These are phyloP conservation scores for Ursus arctos DNA, from an alignment of 2,113 vertebrate genomes.

Conservation along the genomic window DNA sequence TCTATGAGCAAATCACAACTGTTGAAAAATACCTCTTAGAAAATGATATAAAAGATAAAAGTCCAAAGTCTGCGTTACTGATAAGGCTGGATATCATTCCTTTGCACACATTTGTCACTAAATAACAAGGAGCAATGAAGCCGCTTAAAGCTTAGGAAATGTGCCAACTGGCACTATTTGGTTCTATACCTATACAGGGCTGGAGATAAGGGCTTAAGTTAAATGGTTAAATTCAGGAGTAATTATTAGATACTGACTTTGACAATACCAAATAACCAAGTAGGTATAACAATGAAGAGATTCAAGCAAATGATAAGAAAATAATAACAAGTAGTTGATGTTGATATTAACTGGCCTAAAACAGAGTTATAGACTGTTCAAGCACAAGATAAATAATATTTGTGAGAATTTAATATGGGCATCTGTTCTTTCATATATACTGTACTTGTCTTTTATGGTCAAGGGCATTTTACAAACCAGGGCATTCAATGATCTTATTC, in stretches of 20 bases:
- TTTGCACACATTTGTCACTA: background rate
- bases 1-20: background rate
- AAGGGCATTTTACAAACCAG: background rate
- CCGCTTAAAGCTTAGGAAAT: background rate
- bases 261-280: constrained; percentile 24
- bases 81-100: background rate
- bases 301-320: background rate
- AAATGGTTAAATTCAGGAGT: background rate
- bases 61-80: background rate
- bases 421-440: background rate
- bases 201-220: background rate
- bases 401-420: background rate
- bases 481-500: background rate
- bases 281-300: constrained; percentile 27
- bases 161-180: background rate
- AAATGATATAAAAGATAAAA: background rate
- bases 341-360: background rate
- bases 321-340: background rate
- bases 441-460: background rate
- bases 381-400: background rate
- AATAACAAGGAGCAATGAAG: background rate
- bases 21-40: constrained; percentile 4
- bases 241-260: constrained; percentile 4
- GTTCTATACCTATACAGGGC: background rate
- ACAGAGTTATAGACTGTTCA: background rate